Evolutionary conservation across 2,888 invertebrate genomes (phyloP), one percentile per base, ranked within the genome.

Genomic region (Elmis aenea): DNA sequence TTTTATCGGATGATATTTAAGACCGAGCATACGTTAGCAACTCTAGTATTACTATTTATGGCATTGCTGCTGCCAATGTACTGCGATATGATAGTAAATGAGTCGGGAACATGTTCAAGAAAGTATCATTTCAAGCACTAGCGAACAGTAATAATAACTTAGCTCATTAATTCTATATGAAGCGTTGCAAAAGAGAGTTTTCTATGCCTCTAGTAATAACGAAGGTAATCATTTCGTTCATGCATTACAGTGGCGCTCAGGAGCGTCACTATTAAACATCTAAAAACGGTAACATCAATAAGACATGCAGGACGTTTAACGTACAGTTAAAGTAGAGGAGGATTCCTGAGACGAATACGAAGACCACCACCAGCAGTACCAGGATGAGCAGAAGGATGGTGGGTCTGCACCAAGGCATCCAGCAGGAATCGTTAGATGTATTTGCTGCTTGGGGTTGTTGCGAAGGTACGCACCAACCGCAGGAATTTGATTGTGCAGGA

Each of bases 281-380:
- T n/a, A n/a, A n/a, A n/a, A n/a, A n/a, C n/a, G n/a, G n/a, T n/a
- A n/a, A n/a, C n/a, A n/a, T n/a, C n/a, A n/a, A n/a, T n/a, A n/a
- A n/a, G n/a, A n/a, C n/a, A n/a, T n/a, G n/a, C n/a, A n/a, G n/a
- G n/a, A n/a, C n/a, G n/a, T n/a, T n/a, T n/a, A 62, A 76, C 76
- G 69, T 67, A 77, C 77, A 76, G 62, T 77, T 76, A 54, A 74
- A 74, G 61, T 76, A 77, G 36, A 77, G 71, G 25, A 77, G 67
- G 34, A 76, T 71, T 31, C 75, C 76, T 46, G 76, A 75, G 45
- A 77, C 71, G 57, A 75, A 64, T 13, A 76, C 72, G 57, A 77
- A 77, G 40, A 75, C 67, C 41, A 76, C 69, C 43, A 77, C 71
- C 45, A 77, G 66, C 26, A 76, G 66, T 28, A 76, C 72, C 43